Evolutionary conservation across 2,113 vertebrate genomes (phyloP), one percentile per base, ranked within the genome.

Genomic region (Podilymbus podiceps): DNA sequence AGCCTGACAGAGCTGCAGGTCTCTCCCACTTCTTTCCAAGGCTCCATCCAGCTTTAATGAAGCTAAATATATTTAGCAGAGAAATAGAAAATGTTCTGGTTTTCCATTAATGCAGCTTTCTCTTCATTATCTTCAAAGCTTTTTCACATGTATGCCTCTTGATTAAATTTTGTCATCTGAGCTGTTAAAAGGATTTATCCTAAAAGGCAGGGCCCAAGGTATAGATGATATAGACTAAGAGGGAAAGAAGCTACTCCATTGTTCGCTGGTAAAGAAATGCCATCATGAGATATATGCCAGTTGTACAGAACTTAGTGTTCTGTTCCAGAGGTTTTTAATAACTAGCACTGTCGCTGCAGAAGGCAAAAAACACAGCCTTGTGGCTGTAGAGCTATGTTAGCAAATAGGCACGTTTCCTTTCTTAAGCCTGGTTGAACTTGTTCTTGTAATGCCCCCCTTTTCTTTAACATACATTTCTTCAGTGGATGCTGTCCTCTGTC

Each of bases 121-220:
- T 95, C 76, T 63, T 88, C 28, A 44, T 86, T 87, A n/a, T 85
- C 64, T 75, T 91, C 84, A 92, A 44, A 87, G 64, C 33, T 14
- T 75, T 95, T 84, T 86, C 72, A 59, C 14, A 3, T 44, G 22
- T 68, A 12, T 40, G 40, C 58, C 77, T 92, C 49, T 66, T 82
- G 84, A 92, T 64, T 85, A 82, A 76, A 42, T 79, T 79, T 13
- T 79, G 84, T 87, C 69, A 79, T 50, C 90, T 66, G 90, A 95
- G 86, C 86, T 92, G 20, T 53, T 75, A 8, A 49, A 86, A 85
- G 92, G 68, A 92, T 90, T 92, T 92, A 86, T 77, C 35, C 31
- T 31, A 22, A 63, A 47, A 77, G 69, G 68, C 15, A 44, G 38
- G 60, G 55, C 88, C 67, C 23, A 44, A 89, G 12, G 35, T 38